A percentile compares a stretch with the other conserved stretches of the same genome.
These are phyloP conservation scores for Tachuris rubrigastra DNA, from an alignment of 2,113 vertebrate species.

Conservation along the genomic window DNA sequence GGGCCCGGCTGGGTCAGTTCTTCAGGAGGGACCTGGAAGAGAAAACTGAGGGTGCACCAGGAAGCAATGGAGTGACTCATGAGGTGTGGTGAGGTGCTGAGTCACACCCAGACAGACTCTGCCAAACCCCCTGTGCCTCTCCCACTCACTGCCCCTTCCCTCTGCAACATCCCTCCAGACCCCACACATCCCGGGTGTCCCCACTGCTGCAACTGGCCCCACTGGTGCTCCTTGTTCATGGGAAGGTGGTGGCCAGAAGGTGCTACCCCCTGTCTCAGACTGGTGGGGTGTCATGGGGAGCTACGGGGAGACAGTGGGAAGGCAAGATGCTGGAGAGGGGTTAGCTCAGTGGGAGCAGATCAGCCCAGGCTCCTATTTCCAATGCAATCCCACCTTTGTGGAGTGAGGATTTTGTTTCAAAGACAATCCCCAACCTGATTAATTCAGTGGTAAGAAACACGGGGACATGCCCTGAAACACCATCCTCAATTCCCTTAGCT, in stretches of 20 bases:
- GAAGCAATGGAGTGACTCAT: slow-evolving; percentile 47
- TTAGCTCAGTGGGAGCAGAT: not conserved
- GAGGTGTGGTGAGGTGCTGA: slow-evolving; percentile 37
- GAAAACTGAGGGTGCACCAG: slow-evolving; percentile 47
- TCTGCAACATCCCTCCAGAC: rapidly evolving
- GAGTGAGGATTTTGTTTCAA: not conserved
- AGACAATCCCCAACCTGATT: not conserved
- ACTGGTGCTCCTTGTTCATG: rapidly evolving
- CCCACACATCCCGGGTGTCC: rapidly evolving
- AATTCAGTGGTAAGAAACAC: not conserved
- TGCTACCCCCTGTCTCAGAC: not conserved
- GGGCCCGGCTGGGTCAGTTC: not conserved
- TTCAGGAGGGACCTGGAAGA: slow-evolving; percentile 25
- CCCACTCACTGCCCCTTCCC: rapidly evolving
- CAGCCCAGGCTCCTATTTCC: not conserved
- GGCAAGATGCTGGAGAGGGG: not conserved
- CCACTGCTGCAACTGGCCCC: not conserved
- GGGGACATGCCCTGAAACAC: rapidly evolving
- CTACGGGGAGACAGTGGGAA: not conserved
- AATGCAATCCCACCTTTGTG: not conserved
- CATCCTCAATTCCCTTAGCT: rapidly evolving
- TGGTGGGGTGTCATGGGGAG: not conserved
- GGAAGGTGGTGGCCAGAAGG: not conserved
- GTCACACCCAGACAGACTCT: not conserved
- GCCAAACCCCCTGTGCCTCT: not conserved